Evolutionary conservation across 2,888 invertebrate genomes (phyloP), one percentile per base, ranked within the genome.

Genomic region (Cerceris rybyensis): DNA sequence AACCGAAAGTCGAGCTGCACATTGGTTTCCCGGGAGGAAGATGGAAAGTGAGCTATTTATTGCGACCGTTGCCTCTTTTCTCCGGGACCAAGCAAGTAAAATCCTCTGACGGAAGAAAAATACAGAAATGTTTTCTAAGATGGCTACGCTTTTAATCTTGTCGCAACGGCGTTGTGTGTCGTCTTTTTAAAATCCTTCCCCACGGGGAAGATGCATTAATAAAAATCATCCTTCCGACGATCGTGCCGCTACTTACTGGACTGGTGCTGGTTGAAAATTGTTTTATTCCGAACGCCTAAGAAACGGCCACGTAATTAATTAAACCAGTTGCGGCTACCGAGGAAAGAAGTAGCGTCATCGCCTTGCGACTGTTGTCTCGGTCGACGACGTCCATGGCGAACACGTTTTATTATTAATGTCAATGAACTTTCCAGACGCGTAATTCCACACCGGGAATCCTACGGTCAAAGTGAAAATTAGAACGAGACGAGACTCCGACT

Each of bases 381-480:
- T 74, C 85, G 82, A 71, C 78, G 80, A 80, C 84, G 75, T 75
- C 64, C 64, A 69, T 61, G 69, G 42, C 57, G 70, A 54, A 60
- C 52, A 54, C 70, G 75, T 78, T 75, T 80, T 79, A 75, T 75
- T 81, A 82, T 76, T 69, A 49, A 78, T 75, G 87, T 86, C 88
- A 86, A 88, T 86, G 86, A 89, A 88, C 86, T 80, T 75, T 77
- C 71, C 71, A 74, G 83, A 73, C 79, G 68, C 78, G 80, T 71
- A 77, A 86, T 81, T 76, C 74, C 60, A 64, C 65, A 58, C 49
- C 60, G 71, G 70, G 71, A 77, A 75, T 16, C 55, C 63, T 6
- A 28, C 73, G 73, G n/a, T 7, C 54, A 13, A 16, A 16, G 17
- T 9, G 64, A 75, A 76, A 73, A 76, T 70, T 80, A 58, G 50